phyloP scores from a whole-genome alignment of 1,140 invertebrate species.

The Lineus longissimus region DNA sequence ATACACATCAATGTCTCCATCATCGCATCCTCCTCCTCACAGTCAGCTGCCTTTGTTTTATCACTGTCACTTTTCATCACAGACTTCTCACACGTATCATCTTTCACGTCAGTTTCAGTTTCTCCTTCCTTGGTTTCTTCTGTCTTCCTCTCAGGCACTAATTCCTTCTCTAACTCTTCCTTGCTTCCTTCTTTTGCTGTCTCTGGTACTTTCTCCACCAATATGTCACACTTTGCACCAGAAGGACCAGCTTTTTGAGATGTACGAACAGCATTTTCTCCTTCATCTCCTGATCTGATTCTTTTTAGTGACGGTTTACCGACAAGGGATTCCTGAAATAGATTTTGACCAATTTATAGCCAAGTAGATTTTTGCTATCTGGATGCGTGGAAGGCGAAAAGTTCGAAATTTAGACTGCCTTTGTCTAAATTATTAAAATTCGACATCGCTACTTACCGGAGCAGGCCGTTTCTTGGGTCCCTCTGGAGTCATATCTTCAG shows the following conservation, averaged over 20 bases:
- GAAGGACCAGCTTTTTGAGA: not conserved
- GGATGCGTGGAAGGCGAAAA: too few species aligned
- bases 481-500: too few species aligned
- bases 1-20: slow-evolving; percentile 42
- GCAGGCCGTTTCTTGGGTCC: too few species aligned
- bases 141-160: not conserved
- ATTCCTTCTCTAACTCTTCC: slow-evolving; percentile 10
- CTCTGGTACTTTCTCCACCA: slow-evolving; percentile 1
- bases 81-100: slow-evolving; percentile 4
- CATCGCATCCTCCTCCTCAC: slow-evolving; percentile 34
- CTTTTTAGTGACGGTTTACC: not conserved
- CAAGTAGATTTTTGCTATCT: too few species aligned
- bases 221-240: not conserved
- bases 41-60: not conserved
- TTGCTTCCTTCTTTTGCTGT: not conserved
- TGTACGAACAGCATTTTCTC: not conserved
- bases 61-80: slow-evolving; percentile 9
- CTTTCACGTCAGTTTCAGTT: slow-evolving; percentile 8
- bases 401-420: too few species aligned
- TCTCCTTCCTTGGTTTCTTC: slow-evolving; percentile 9
- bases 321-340: not conserved
- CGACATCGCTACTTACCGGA: too few species aligned
- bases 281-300: not conserved
- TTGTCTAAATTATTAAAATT: too few species aligned
- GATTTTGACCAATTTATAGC: too few species aligned